Evolutionary conservation across 2,113 vertebrate genomes (phyloP), one percentile per base, ranked within the genome.

Genomic region (Fukomys damarensis): DNA sequence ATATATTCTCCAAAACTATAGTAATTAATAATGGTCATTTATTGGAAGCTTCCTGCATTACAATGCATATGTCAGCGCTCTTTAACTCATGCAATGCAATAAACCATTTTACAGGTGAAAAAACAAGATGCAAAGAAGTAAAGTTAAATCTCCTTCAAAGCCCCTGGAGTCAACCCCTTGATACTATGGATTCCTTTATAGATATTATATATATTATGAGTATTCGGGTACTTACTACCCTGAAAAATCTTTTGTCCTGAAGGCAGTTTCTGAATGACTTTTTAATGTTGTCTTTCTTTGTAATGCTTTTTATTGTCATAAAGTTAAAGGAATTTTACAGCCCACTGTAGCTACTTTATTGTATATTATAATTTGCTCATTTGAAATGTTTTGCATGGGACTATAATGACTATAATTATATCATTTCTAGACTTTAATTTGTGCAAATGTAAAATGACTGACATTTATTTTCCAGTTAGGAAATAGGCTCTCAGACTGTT

Each of bases 361-460:
- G 88, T 63, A 35, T 52, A 90, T 86, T 94, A 80, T 72, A 72
- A 83, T 94, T 92, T 92, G 13, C 81, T 90, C 32, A 90, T 92
- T 72, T 88, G 19, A 96, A 41, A 91, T 80, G 52, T 82, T 96
- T 68, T 81, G 12, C 54, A 77, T 91, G 32, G 58, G 70, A 30
- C 28, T 85, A 56, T 92, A 89, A 92, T 90, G 38, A 92, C 54
- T 86, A 66, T 87, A 94, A 93, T 85, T 89, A 80, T 91, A 65
- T 91, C 28, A 77, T 89, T 94, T 96, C 7, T 68, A 81, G 74
- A 94, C 77, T 79, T 81, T 89, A 89, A 85, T 92, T 84, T 83
- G 43, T 82, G 10, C 68, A 86, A 94, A 74, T 92, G 20, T 74
- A 77, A 95, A 94, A 82, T 86, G 52, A 77, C 26, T 95, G 68